Base-by-base conservation (phyloP, 2,797 vertebrate species). In the Syngnathus acus region DNA sequence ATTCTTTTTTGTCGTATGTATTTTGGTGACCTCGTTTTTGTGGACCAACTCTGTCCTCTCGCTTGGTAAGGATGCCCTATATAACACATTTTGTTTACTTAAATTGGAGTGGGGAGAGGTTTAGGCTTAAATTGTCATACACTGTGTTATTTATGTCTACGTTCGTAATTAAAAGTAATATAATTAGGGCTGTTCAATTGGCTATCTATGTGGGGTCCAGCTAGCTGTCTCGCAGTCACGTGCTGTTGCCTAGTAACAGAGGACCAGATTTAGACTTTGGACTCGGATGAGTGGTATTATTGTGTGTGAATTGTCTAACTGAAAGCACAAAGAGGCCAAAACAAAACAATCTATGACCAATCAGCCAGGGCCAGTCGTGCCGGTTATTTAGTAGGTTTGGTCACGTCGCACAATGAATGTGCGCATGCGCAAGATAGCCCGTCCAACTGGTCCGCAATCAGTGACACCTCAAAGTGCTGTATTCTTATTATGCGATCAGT, bases 31-130 rank as follows among this genome's bases (percentile, higher is more conserved):
- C 32, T 65, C 37, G 38, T 73, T 64, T n/a, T 73, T 70, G 17
- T 79, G 68, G 78, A 65, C 68, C 78, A 60, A 6, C 55, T 66
- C 64, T 70, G 64, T 65, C 42, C 39, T 74, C 19, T 68, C 67
- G 42, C 67, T 37, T 26, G 89, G 89, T 90, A 80, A 85, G 79
- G 39, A 70, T 71, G 47, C 2, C 21, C 8, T 26, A 47, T 37
- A 69, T 23, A 1, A 14, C 40, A 67, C 37, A 53, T 67, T 45
- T 37, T 48, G 16, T 69, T 32, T 7, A 42, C 16, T 17, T 17
- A 23, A 14, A 21, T 53, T 65, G 42, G 17, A 48, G 16, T 38
- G 2, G 40, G 45, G 21, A 17, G 21, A 26, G 17, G 1, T 6
- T 9, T 16, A 62, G 1, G 13, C 11, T 7, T 16, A 16, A 1